Conservation (phyloP, 1,140 invertebrate species). For the Orchestia grillus region DNA sequence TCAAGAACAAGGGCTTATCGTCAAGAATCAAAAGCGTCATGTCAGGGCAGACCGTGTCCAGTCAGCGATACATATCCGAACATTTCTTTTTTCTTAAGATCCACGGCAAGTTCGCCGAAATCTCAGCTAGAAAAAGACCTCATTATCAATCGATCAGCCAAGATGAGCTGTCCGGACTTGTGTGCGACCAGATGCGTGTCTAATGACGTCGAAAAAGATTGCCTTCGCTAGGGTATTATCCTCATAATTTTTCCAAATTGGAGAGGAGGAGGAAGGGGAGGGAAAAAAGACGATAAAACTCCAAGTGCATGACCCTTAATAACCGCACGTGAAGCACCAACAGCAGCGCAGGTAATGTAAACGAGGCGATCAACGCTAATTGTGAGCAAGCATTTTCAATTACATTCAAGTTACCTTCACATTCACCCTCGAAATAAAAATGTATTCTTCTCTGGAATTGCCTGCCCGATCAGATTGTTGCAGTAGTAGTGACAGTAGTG, state of each 20-base stretch:
- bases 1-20: neutral
- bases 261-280: neutral
- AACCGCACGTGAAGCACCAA: neutral
- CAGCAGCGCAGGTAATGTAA: neutral
- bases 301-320: neutral
- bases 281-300: too few relatives aligned
- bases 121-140: constrained; percentile 11
- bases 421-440: neutral
- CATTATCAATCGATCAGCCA: constrained; percentile 36
- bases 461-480: too few relatives aligned
- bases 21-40: neutral
- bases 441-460: neutral
- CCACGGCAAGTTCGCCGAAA: neutral
- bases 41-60: neutral
- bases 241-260: neutral
- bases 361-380: neutral
- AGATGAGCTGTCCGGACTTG: constrained; percentile 12
- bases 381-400: neutral
- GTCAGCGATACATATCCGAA: neutral
- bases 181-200: neutral
- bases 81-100: neutral
- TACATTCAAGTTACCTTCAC: neutral
- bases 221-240: neutral
- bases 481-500: too few relatives aligned
- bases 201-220: neutral